Evolutionary conservation across 2,113 vertebrate genomes (phyloP).

Genomic region (Thunnus thynnus): DNA sequence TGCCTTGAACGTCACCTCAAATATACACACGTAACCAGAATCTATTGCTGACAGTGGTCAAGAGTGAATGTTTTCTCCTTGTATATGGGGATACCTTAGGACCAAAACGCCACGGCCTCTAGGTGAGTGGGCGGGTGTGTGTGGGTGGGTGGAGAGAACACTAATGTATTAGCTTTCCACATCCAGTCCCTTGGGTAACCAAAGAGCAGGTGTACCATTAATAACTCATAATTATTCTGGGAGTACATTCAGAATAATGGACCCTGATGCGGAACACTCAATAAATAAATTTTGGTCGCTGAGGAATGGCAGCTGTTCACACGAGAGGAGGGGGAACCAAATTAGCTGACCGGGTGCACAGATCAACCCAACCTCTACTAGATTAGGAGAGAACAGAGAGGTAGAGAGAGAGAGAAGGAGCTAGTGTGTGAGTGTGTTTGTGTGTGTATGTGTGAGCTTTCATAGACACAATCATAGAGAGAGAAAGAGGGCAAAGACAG

Average conservation of each 20-base stretch:
- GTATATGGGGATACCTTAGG: background rate
- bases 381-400: slow-evolving; percentile 18
- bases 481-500: slow-evolving; percentile 23
- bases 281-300: slow-evolving; percentile 46
- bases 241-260: slow-evolving; percentile 56
- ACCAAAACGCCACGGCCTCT: slow-evolving; percentile 14
- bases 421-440: background rate
- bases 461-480: background rate
- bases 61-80: slow-evolving; percentile 7
- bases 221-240: slow-evolving; percentile 67
- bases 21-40: background rate
- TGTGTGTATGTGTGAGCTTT: slow-evolving; percentile 13
- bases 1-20: background rate
- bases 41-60: background rate
- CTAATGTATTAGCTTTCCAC: slow-evolving; percentile 49
- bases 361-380: slow-evolving; percentile 53
- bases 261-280: slow-evolving; percentile 49
- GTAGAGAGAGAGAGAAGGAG: background rate
- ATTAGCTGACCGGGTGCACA: slow-evolving; percentile 38
- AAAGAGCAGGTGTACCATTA: slow-evolving; percentile 66
- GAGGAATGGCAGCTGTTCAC: slow-evolving; percentile 54
- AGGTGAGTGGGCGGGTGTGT: background rate
- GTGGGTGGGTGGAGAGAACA: slow-evolving; percentile 41
- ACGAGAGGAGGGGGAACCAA: background rate
- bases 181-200: slow-evolving; percentile 43